Evolutionary conservation across 2,797 vertebrate genomes (phyloP).

Genomic region (Semotilus atromaculatus): DNA sequence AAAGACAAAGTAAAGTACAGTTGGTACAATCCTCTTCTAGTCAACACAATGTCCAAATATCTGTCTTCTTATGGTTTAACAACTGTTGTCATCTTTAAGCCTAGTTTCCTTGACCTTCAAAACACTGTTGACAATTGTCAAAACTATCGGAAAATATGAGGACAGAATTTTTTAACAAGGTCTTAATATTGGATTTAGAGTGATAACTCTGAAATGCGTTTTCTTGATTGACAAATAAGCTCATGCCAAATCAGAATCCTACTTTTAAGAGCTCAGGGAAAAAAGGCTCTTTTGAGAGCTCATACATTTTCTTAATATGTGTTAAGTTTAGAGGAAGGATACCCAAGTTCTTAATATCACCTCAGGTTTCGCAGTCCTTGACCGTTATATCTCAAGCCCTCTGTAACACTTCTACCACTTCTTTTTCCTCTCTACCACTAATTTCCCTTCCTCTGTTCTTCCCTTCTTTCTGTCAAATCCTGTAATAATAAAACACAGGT

Average conservation of each 20-base stretch:
- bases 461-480: conserved; percentile 50
- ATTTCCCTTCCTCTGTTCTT: conserved; percentile 42
- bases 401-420: conserved; percentile 54
- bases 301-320: neutral
- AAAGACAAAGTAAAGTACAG: neutral
- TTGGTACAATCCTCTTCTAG: neutral
- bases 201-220: neutral
- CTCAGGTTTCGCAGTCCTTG: conserved; percentile 35
- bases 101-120: neutral
- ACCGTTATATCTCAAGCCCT: conserved; percentile 59
- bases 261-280: neutral
- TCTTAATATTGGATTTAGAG: conserved; percentile 16
- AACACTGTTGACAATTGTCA: conserved; percentile 1
- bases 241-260: conserved; percentile 5
- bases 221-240: conserved; percentile 24
- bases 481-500: conserved; percentile 78
- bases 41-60: conserved; percentile 4
- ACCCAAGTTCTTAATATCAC: conserved; percentile 7
- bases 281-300: neutral
- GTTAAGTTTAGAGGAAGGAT: neutral
- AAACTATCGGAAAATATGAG: neutral
- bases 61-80: neutral
- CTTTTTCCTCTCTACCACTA: conserved; percentile 42
- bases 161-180: neutral
- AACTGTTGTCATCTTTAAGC: conserved; percentile 2